These are phyloP conservation scores for Otolemur garnettii DNA, from an alignment of 2,113 vertebrate species.

Conservation along the genomic window DNA sequence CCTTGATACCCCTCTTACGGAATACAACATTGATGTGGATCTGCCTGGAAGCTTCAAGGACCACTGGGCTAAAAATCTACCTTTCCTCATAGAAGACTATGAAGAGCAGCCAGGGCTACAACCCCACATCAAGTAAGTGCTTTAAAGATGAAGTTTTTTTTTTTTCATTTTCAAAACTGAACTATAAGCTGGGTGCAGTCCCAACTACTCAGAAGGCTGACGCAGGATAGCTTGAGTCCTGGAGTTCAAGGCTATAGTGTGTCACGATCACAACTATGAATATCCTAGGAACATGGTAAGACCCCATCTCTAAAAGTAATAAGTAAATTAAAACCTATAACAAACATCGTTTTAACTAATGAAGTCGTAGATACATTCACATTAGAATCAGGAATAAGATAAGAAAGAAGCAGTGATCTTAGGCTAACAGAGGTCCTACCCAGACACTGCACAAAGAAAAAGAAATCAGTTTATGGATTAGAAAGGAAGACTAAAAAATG, in stretches of 20 bases:
- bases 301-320: neutral
- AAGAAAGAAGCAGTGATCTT: neutral
- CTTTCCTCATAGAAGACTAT: constrained; percentile 98
- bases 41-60: constrained; percentile 98
- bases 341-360: neutral
- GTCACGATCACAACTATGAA: neutral
- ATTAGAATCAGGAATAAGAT: neutral
- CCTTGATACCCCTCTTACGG: constrained; percentile 95
- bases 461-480: neutral
- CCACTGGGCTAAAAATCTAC: constrained; percentile 98
- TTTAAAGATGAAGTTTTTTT: neutral
- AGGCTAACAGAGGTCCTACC: neutral
- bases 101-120: constrained; percentile 98
- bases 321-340: neutral
- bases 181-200: neutral
- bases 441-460: neutral
- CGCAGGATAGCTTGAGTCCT: neutral
- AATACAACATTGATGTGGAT: constrained; percentile 95
- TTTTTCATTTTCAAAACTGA: neutral
- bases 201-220: neutral
- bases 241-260: neutral
- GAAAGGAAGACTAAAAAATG: neutral
- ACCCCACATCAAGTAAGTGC: constrained; percentile 96
- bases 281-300: neutral
- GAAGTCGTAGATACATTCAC: neutral